These are phyloP conservation scores for Drosophila pseudotalamancana DNA, from an alignment of 2,888 invertebrate species.

Conservation along the genomic window DNA sequence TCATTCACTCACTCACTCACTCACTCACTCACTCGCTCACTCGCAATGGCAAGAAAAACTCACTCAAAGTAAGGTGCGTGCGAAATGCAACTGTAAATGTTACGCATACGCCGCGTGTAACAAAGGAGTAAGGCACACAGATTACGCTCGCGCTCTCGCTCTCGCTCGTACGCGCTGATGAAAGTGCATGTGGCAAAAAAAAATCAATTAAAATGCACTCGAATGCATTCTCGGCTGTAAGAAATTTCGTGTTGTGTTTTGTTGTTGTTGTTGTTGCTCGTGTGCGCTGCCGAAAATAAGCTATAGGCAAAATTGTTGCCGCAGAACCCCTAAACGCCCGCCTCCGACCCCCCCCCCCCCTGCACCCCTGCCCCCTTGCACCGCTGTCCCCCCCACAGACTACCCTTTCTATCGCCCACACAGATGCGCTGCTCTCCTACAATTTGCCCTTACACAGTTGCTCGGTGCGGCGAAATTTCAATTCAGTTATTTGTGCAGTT, in stretches of 20 bases:
- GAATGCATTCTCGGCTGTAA: constrained; percentile 52
- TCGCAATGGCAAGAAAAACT: constrained; percentile 18
- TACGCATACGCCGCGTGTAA: constrained; percentile 75
- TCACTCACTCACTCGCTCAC: constrained; percentile 20
- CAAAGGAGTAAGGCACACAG: constrained; percentile 29
- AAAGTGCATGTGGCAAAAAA: constrained; percentile 46
- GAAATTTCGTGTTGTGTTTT: constrained; percentile 21
- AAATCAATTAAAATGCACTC: constrained; percentile 79
- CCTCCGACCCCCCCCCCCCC: neutral
- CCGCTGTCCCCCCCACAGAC: neutral
- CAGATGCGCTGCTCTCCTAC: constrained; percentile 22
- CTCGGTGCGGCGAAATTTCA: constrained; percentile 59
- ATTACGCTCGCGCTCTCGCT: constrained; percentile 14
- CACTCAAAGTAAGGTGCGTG: constrained; percentile 55
- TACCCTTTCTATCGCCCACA: neutral
- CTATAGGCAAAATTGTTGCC: constrained; percentile 35
- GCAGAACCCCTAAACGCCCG: constrained; percentile 11
- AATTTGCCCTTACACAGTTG: constrained; percentile 39
- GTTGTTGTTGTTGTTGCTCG: constrained; percentile 14
- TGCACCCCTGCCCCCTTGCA: neutral
- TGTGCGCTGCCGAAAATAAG: constrained; percentile 53
- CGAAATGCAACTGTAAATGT: constrained; percentile 65
- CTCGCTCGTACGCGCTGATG: constrained; percentile 31
- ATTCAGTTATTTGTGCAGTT: constrained; percentile 80
- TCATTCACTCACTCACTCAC: constrained; percentile 14